Conservation (phyloP, 30 jellyfish, hydroid and myxozoan genomes). For the Chrysaora quinquecirrha region DNA sequence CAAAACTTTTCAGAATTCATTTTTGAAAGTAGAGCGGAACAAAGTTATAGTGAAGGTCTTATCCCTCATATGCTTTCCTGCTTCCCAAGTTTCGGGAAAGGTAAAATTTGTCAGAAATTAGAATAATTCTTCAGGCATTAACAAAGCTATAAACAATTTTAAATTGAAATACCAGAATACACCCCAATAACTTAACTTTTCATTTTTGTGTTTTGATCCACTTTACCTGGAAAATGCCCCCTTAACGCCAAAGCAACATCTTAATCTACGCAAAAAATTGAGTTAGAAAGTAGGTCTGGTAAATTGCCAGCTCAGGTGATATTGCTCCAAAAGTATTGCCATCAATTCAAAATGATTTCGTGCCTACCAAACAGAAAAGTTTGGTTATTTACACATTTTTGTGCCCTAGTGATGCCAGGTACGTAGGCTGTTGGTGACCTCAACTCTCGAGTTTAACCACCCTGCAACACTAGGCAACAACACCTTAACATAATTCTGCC, state of each 20-base stretch:
- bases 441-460: too few relatives aligned
- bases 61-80: not conserved
- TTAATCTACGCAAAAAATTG: constrained; percentile 37
- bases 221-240: constrained; percentile 33
- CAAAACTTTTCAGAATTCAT: not conserved
- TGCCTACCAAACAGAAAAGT: too few relatives aligned
- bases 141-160: too few relatives aligned
- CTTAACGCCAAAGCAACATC: constrained; percentile 41
- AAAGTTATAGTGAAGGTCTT: not conserved
- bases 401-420: too few relatives aligned
- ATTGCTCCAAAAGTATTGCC: too few relatives aligned
- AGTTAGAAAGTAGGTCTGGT: constrained; percentile 33
- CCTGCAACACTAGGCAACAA: too few relatives aligned
- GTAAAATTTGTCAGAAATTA: not conserved
- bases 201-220: constrained; percentile 12
- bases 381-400: too few relatives aligned
- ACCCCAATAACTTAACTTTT: too few relatives aligned
- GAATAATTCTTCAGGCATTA: not conserved
- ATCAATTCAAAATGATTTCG: too few relatives aligned
- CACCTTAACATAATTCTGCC: too few relatives aligned
- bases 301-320: constrained; percentile 42
- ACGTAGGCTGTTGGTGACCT: too few relatives aligned
- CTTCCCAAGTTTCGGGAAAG: not conserved
- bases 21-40: not conserved
- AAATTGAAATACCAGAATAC: too few relatives aligned